phyloP scores from a whole-genome alignment of 2,113 vertebrate genomes.

The Mystacornis crossleyi region DNA sequence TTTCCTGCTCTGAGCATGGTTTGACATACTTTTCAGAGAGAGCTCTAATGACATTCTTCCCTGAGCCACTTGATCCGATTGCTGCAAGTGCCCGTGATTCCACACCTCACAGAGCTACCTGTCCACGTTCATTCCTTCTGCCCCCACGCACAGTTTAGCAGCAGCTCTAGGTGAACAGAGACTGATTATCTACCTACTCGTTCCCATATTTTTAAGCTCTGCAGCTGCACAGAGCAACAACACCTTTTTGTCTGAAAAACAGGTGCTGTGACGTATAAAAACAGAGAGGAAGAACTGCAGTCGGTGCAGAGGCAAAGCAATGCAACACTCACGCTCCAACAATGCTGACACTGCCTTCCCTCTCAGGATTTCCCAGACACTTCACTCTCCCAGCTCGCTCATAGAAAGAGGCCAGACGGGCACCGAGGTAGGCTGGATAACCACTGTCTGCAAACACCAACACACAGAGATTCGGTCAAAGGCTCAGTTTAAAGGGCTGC shows the following conservation, averaged over 20 bases:
- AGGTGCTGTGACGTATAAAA: neutral
- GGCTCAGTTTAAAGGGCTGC: neutral
- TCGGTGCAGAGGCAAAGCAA: neutral
- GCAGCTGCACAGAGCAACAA: neutral
- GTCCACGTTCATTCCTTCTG: neutral
- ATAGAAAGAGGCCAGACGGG: constrained; percentile 95
- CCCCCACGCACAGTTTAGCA: neutral
- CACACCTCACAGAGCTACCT: neutral
- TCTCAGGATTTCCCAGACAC: constrained; percentile 96
- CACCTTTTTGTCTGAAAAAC: neutral
- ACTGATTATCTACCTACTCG: neutral
- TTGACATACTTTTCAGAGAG: neutral
- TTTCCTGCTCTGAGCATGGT: neutral
- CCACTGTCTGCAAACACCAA: constrained; percentile 87
- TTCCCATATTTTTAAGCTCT: neutral
- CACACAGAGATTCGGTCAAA: neutral
- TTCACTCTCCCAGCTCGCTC: constrained; percentile 96
- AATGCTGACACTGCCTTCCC: constrained; percentile 97
- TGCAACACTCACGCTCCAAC: constrained; percentile 91
- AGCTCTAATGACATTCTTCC: neutral
- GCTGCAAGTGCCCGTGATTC: neutral
- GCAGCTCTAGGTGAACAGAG: neutral
- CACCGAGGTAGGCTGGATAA: constrained; percentile 96
- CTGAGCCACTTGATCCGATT: neutral
- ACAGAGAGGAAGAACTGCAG: neutral